Percentiles rank a stretch among this genome's conserved stretches.
phyloP scores from a whole-genome alignment of 2,797 vertebrate genomes.

The Sebastes hubbsi region DNA sequence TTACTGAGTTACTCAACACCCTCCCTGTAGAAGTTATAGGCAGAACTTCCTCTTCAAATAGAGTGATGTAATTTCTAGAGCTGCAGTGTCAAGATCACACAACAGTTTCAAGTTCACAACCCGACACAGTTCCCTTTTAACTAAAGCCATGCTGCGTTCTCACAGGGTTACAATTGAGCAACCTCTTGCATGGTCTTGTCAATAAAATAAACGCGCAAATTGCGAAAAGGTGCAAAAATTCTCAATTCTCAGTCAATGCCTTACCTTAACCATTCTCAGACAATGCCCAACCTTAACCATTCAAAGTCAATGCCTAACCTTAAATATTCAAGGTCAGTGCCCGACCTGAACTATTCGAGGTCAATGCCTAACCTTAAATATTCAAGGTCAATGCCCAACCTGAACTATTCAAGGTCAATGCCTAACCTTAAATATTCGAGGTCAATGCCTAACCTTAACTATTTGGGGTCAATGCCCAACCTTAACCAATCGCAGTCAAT shows the following conservation, averaged over 20 bases:
- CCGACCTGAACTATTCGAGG: fast-evolving
- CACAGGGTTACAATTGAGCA: background rate
- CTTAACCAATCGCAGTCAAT: fast-evolving
- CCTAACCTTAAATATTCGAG: fast-evolving
- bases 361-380: too few species aligned
- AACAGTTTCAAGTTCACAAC: background rate
- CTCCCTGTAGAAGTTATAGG: background rate
- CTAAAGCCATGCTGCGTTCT: background rate
- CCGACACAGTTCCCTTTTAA: constrained; percentile 16
- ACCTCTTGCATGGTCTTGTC: background rate
- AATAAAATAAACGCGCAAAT: too few species aligned
- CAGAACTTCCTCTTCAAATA: background rate
- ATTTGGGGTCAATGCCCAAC: fast-evolving
- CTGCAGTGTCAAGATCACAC: background rate
- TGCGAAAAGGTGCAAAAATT: too few species aligned
- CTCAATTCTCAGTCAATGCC: too few species aligned
- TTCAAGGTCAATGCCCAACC: too few species aligned
- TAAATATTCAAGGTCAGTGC: too few species aligned
- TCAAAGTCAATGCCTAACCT: too few species aligned
- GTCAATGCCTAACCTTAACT: too few species aligned
- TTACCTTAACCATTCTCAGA: too few species aligned
- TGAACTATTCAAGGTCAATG: fast-evolving
- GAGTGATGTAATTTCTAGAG: background rate
- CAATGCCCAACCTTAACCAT: too few species aligned
- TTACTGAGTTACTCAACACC: background rate